phyloP scores from a whole-genome alignment of 2,888 invertebrate species.

The Leptopilina myrica region DNA sequence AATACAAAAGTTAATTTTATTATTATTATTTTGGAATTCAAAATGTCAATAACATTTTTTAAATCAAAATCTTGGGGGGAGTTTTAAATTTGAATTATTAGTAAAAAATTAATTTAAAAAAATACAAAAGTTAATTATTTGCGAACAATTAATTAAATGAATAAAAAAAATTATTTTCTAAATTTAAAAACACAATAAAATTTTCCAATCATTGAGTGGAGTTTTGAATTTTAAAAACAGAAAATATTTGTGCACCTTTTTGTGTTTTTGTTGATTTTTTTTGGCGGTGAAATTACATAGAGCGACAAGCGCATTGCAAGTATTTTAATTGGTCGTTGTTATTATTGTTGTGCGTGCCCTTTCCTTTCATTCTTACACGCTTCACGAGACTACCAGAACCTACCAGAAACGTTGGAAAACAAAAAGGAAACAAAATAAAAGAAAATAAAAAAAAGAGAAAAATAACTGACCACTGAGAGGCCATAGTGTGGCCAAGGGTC shows the following conservation, averaged over 20 bases:
- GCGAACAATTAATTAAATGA: no score
- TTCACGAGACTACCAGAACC: conserved; percentile 19
- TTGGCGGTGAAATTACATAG: conserved; percentile 12
- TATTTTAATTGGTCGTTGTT: conserved; percentile 74
- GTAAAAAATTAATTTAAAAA: no score
- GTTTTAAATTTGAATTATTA: no score
- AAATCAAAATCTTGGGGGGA: no score
- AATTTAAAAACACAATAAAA: no score
- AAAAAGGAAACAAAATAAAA: conserved; percentile 53
- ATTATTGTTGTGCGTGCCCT: conserved; percentile 65
- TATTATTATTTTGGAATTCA: no score
- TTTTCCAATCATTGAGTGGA: neutral
- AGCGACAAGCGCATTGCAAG: conserved; percentile 68
- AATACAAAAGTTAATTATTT: no score
- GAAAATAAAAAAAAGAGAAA: conserved; percentile 3
- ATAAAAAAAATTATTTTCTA: no score
- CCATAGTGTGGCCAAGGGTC: conserved; percentile 67
- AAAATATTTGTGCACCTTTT: neutral
- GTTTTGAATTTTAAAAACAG: neutral
- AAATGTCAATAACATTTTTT: no score
- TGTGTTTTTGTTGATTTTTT: neutral
- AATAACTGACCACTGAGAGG: conserved; percentile 52
- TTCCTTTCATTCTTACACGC: conserved; percentile 16
- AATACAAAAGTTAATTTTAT: no score
- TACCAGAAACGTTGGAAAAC: conserved; percentile 46